A percentile compares a stretch with the other conserved stretches of the same genome.
Evolutionary conservation across 2,797 vertebrate genomes (phyloP).

Genomic region (Moxostoma hubbsi): DNA sequence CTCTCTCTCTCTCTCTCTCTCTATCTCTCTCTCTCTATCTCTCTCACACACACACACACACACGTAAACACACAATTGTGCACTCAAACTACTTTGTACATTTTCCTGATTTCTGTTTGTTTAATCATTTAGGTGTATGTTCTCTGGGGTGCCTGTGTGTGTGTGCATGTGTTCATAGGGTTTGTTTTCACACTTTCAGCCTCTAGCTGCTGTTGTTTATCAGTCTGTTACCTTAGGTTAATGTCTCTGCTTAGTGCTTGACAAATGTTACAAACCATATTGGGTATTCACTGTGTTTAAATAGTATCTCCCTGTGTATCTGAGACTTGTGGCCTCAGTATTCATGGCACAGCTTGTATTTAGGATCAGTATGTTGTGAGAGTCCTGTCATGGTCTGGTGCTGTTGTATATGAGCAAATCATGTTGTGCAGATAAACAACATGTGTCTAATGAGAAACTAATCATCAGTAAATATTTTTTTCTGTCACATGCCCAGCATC

Average conservation of each 20-base stretch:
- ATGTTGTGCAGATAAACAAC: conserved; percentile 26
- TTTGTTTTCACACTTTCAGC: conserved; percentile 49
- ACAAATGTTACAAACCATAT: conserved; percentile 62
- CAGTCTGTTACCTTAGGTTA: conserved; percentile 67
- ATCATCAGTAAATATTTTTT: conserved; percentile 42
- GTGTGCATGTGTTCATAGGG: background rate
- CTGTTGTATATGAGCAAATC: conserved; percentile 32
- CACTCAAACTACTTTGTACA: background rate
- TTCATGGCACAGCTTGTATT: conserved; percentile 36
- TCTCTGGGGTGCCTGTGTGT: conserved; percentile 11
- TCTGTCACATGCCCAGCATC: background rate
- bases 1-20: background rate
- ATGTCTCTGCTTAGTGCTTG: conserved; percentile 57
- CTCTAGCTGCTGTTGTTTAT: conserved; percentile 52
- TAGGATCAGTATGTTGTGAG: conserved; percentile 32
- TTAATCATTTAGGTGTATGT: conserved; percentile 18
- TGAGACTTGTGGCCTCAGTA: conserved; percentile 4
- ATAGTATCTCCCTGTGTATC: conserved; percentile 11
- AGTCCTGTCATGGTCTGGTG: conserved; percentile 19
- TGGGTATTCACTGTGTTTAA: conserved; percentile 2
- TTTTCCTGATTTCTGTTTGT: conserved; percentile 7
- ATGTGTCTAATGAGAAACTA: conserved; percentile 37
- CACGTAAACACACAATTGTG: background rate
- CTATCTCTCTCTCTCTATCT: background rate
- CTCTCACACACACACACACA: too few relatives aligned